phyloP scores from a whole-genome alignment of 2,888 invertebrate genomes.

The Tetranychus truncatus region DNA sequence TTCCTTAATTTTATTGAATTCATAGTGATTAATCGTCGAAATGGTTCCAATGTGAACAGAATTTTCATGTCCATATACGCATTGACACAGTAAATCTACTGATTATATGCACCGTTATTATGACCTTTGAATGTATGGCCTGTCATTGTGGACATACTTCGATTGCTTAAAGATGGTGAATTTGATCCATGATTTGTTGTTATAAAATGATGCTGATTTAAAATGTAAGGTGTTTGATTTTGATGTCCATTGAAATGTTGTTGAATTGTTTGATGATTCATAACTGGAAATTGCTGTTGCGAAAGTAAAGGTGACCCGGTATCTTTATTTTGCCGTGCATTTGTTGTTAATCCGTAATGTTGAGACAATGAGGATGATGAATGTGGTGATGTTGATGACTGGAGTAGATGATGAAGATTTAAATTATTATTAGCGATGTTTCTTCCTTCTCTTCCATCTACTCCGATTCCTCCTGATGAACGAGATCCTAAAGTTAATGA shows the following conservation, averaged over 20 bases:
- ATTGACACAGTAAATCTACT: not conserved
- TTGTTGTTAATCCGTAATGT: not conserved
- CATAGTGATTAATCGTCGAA: too few species aligned
- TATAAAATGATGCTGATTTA: conserved; percentile 10
- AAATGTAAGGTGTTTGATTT: not conserved
- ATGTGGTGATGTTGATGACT: not conserved
- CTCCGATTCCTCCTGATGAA: not conserved
- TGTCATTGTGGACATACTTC: not conserved
- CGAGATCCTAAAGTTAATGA: not conserved
- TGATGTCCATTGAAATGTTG: conserved; percentile 7
- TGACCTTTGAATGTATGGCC: not conserved
- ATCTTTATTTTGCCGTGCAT: not conserved
- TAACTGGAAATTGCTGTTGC: conserved; percentile 4
- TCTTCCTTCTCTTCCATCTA: too few species aligned
- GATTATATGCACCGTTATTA: not conserved
- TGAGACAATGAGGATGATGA: not conserved
- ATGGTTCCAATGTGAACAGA: too few species aligned
- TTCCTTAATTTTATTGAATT: too few species aligned
- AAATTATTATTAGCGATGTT: not conserved
- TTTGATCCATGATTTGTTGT: not conserved
- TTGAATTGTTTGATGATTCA: conserved; percentile 13
- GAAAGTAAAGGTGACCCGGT: not conserved
- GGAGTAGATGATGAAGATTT: not conserved
- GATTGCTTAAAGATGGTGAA: not conserved
- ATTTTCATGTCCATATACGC: too few species aligned